Conservation (phyloP, 2,888 invertebrate species). For the Fragum fragum region DNA sequence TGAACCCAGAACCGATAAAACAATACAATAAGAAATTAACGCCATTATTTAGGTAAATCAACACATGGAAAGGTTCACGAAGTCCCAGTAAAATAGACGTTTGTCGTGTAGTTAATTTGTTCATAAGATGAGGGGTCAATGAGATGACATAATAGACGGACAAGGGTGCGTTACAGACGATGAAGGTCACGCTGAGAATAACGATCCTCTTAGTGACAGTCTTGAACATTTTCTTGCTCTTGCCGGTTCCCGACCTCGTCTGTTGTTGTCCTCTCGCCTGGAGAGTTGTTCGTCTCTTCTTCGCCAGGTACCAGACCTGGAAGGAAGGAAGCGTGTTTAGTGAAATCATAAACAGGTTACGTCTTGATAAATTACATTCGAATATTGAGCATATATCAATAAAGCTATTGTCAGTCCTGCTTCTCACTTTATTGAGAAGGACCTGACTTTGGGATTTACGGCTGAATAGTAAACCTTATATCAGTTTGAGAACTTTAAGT, state of each 20-base stretch:
- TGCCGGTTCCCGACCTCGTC: slow-evolving; percentile 13
- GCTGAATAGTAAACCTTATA: too few species aligned
- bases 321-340: background rate
- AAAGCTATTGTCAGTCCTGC: too few species aligned
- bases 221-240: slow-evolving; percentile 54
- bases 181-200: slow-evolving; percentile 49
- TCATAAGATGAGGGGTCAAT: slow-evolving; percentile 28
- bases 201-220: slow-evolving; percentile 64
- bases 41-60: slow-evolving; percentile 69
- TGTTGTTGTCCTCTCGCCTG: slow-evolving; percentile 23
- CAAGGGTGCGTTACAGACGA: slow-evolving; percentile 61
- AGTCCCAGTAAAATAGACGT: slow-evolving; percentile 21
- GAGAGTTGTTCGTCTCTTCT: slow-evolving; percentile 18
- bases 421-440: too few species aligned
- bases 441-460: too few species aligned
- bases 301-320: slow-evolving; percentile 7
- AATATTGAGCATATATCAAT: too few species aligned
- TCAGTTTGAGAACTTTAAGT: too few species aligned
- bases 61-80: slow-evolving; percentile 50
- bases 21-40: slow-evolving; percentile 67
- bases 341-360: too few species aligned
- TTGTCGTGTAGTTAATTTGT: background rate
- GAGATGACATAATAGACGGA: slow-evolving; percentile 51
- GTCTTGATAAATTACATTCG: too few species aligned
- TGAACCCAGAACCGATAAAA: slow-evolving; percentile 61